Evolutionary conservation across 2,113 vertebrate genomes (phyloP).

Genomic region (Perca schrenkii): DNA sequence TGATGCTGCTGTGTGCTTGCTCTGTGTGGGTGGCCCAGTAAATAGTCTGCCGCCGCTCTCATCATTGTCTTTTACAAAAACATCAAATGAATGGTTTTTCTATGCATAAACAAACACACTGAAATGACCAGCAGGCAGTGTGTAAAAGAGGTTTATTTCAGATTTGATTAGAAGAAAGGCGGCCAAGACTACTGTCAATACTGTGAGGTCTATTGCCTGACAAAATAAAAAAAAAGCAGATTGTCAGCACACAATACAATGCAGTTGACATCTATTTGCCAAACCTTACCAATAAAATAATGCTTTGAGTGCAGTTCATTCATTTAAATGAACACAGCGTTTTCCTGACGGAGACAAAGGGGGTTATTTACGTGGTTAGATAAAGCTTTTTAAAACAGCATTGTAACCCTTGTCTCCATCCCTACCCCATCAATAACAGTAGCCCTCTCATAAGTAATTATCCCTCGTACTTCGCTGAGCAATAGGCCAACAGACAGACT

Average conservation of each 20-base stretch:
- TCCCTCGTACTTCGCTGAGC: slow-evolving; percentile 48
- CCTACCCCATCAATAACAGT: slow-evolving; percentile 39
- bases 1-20: slow-evolving; percentile 35
- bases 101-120: slow-evolving; percentile 41
- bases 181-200: neutral
- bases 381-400: slow-evolving; percentile 41
- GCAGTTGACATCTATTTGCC: neutral
- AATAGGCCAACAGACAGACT: slow-evolving; percentile 42
- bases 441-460: slow-evolving; percentile 65
- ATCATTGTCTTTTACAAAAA: slow-evolving; percentile 47
- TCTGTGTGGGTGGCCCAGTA: slow-evolving; percentile 46
- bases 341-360: slow-evolving; percentile 28
- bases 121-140: slow-evolving; percentile 14
- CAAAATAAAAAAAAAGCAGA: slow-evolving; percentile 9
- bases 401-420: slow-evolving; percentile 25
- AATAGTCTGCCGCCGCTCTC: slow-evolving; percentile 28
- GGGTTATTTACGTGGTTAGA: slow-evolving; percentile 35
- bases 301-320: slow-evolving; percentile 24
- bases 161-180: slow-evolving; percentile 9
- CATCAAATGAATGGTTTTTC: slow-evolving; percentile 36
- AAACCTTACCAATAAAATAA: slow-evolving; percentile 9
- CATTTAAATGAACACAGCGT: slow-evolving; percentile 11
- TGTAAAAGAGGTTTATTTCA: neutral
- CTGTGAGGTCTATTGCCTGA: slow-evolving; percentile 19
- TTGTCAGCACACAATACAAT: slow-evolving; percentile 13